These are phyloP conservation scores for Microctenopoma lineatum DNA, from an alignment of 2,797 vertebrate species.

Conservation along the genomic window DNA sequence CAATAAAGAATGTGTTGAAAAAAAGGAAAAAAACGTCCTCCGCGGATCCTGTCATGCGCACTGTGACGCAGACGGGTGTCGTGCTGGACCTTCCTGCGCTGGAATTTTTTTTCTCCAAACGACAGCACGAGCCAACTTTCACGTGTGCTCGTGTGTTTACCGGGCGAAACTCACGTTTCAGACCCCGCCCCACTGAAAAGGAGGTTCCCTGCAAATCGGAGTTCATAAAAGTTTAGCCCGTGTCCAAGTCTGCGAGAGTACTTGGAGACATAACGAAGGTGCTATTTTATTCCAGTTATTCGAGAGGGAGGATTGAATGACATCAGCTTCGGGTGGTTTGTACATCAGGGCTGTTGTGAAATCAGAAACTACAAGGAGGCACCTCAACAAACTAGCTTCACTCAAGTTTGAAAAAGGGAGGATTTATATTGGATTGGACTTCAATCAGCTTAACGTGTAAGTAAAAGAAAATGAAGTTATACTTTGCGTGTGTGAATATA, in stretches of 20 bases:
- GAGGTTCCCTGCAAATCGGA: conserved; percentile 26
- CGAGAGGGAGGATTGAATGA: not conserved
- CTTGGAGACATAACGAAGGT: conserved; percentile 29
- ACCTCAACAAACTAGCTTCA: not conserved
- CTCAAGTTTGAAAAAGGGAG: not conserved
- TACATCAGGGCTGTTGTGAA: not conserved
- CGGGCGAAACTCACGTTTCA: conserved; percentile 58
- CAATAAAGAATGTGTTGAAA: no score
- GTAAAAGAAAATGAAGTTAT: conserved; percentile 13
- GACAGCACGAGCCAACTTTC: conserved; percentile 14
- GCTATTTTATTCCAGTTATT: not conserved
- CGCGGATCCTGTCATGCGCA: conserved; percentile 26
- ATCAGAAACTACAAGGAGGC: not conserved
- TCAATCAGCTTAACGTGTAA: conserved; percentile 40
- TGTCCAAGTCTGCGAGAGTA: not conserved
- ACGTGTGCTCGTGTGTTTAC: conserved; percentile 68
- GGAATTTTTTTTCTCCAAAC: conserved; percentile 51
- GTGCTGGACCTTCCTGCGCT: not conserved
- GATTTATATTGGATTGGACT: conserved; percentile 1
- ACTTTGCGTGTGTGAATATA: not conserved
- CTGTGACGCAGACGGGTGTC: not conserved
- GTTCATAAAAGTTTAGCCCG: conserved; percentile 42
- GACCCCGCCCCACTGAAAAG: conserved; percentile 48
- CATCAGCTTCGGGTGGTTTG: not conserved
- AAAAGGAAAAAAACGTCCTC: no score